These are phyloP conservation scores for Phataginus tricuspis DNA, from an alignment of 2,797 vertebrate genomes.

Conservation along the genomic window DNA sequence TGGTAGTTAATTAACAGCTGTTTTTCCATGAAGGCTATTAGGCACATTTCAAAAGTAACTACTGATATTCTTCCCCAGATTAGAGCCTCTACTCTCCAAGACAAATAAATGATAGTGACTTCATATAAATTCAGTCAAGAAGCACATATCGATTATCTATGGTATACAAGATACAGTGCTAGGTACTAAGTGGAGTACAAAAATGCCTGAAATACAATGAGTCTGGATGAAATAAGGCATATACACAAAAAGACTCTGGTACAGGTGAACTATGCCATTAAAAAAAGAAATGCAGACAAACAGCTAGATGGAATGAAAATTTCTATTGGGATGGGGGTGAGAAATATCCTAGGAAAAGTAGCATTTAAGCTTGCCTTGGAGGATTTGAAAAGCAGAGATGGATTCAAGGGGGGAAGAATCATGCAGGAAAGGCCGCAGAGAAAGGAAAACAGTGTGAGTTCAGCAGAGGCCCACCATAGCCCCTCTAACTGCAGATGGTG, in stretches of 20 bases:
- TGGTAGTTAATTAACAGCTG: neutral
- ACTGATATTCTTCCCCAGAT: neutral
- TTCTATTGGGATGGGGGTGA: neutral
- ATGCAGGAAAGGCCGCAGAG: neutral
- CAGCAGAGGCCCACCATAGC: neutral
- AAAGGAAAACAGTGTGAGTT: neutral
- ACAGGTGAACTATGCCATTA: neutral
- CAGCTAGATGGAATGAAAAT: neutral
- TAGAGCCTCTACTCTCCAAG: neutral
- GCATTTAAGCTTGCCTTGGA: neutral
- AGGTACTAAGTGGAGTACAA: neutral
- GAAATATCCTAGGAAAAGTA: neutral
- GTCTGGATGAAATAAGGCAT: neutral
- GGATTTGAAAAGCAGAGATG: neutral
- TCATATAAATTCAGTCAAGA: neutral
- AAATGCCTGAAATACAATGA: neutral
- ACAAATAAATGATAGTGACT: neutral
- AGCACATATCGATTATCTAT: neutral
- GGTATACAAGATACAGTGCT: neutral
- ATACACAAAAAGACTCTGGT: neutral
- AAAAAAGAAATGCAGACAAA: neutral
- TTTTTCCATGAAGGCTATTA: neutral
- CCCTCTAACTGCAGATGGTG: neutral
- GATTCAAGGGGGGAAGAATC: neutral
- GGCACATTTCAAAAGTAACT: neutral